phyloP scores from a whole-genome alignment of 2,888 invertebrate species.

The Nemotelus nigrinus region DNA sequence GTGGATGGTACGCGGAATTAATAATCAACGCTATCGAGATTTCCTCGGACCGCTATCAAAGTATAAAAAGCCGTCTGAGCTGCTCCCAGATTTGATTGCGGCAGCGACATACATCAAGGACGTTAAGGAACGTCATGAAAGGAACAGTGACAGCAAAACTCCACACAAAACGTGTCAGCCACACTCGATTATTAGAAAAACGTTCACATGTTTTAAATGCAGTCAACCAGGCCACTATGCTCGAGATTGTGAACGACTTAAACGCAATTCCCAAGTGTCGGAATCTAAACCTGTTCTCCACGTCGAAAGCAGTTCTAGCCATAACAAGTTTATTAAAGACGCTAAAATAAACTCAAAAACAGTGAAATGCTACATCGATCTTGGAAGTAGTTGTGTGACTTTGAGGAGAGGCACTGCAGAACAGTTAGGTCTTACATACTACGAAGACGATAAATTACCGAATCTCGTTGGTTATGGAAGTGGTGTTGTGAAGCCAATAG shows the following conservation, averaged over 20 bases:
- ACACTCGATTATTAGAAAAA: background rate
- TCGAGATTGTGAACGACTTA: background rate
- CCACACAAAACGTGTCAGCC: no score
- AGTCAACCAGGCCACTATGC: slow-evolving; percentile 21
- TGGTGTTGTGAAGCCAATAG: slow-evolving; percentile 1
- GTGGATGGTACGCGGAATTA: slow-evolving; percentile 4
- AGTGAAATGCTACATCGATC: slow-evolving; percentile 2
- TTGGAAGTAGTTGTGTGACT: slow-evolving; percentile 27
- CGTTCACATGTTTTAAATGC: slow-evolving; percentile 8
- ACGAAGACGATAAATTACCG: background rate
- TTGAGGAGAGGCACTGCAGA: slow-evolving; percentile 1
- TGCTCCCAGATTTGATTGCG: background rate
- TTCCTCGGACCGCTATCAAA: slow-evolving; percentile 9
- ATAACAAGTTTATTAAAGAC: slow-evolving; percentile 1
- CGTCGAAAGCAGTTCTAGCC: background rate
- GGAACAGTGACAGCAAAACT: background rate
- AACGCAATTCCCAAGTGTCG: background rate
- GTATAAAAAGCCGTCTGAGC: slow-evolving; percentile 19
- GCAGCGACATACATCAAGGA: background rate
- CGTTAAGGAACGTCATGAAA: background rate
- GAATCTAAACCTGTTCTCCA: background rate
- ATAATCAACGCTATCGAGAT: slow-evolving; percentile 17
- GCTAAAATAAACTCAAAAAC: background rate
- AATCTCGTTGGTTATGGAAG: slow-evolving; percentile 2
- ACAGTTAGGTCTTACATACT: background rate